Percentiles rank a stretch among this genome's conserved stretches.
phyloP scores from a whole-genome alignment of 2,888 invertebrate genomes.

The Caenorhabditis virilis region DNA sequence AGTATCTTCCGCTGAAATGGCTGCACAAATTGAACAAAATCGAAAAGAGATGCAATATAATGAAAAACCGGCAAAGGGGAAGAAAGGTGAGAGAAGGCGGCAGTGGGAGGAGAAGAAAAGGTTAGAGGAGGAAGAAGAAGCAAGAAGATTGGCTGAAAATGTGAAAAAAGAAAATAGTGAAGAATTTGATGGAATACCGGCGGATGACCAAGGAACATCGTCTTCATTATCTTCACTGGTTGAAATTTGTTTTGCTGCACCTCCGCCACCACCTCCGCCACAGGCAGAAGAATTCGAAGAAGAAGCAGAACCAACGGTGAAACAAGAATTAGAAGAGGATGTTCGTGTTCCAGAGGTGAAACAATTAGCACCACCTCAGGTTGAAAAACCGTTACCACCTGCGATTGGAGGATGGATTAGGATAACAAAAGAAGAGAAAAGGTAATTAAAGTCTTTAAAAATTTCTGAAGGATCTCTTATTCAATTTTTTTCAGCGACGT shows the following conservation, averaged over 20 bases:
- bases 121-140: conserved; percentile 9
- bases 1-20: conserved; percentile 6
- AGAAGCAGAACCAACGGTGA: conserved; percentile 1
- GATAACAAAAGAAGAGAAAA: conserved; percentile 34
- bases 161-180: background rate
- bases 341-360: conserved; percentile 14
- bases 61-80: conserved; percentile 15
- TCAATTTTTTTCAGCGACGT: conserved; percentile 10
- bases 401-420: conserved; percentile 40
- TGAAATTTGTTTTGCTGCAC: background rate
- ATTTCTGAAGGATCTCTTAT: background rate
- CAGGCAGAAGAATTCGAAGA: conserved; percentile 1
- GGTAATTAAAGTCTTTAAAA: conserved; percentile 7
- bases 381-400: conserved; percentile 1
- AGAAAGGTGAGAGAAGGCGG: conserved; percentile 11
- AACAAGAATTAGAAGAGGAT: conserved; percentile 7
- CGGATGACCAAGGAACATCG: background rate
- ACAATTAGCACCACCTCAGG: conserved; percentile 3
- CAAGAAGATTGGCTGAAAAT: conserved; percentile 4
- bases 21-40: conserved; percentile 17
- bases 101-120: conserved; percentile 13
- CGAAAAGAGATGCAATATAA: conserved; percentile 22
- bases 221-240: background rate
- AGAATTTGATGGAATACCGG: background rate
- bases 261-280: conserved; percentile 5